phyloP scores from a whole-genome alignment of 2,797 vertebrate genomes.

The Fringilla coelebs region DNA sequence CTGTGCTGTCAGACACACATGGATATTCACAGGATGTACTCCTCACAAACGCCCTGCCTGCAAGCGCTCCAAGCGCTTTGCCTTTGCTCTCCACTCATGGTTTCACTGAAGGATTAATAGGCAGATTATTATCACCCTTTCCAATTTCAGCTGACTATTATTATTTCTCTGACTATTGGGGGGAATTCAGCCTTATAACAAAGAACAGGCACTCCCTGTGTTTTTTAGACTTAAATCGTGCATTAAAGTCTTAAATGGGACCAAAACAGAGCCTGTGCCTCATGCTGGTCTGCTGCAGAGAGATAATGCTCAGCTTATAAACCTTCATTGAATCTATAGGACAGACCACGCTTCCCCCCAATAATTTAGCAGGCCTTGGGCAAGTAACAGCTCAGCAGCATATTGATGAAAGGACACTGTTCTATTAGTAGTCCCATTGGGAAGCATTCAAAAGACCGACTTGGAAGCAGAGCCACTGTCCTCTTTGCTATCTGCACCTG shows the following conservation, averaged over 20 bases:
- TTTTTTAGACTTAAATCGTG: neutral
- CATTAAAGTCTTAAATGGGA: neutral
- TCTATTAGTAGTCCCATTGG: constrained; percentile 1
- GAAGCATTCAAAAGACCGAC: neutral
- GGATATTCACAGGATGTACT: neutral
- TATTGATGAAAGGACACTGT: neutral
- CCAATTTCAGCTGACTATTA: neutral
- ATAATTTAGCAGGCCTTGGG: constrained; percentile 7
- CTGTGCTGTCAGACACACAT: neutral
- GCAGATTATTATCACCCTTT: neutral
- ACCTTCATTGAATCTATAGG: neutral
- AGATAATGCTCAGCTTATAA: neutral
- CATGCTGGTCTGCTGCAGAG: neutral
- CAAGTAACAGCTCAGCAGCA: constrained; percentile 2
- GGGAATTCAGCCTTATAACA: neutral
- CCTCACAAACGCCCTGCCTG: neutral
- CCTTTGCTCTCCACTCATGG: neutral
- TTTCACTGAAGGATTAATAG: neutral
- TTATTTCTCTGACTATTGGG: neutral
- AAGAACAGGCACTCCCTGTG: neutral
- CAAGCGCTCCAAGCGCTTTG: neutral
- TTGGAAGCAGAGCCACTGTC: neutral
- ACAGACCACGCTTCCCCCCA: neutral
- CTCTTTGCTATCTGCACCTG: constrained; percentile 9
- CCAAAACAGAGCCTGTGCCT: neutral